Base-by-base conservation (phyloP, 2,113 vertebrate genomes). In the Stictonetta naevosa region DNA sequence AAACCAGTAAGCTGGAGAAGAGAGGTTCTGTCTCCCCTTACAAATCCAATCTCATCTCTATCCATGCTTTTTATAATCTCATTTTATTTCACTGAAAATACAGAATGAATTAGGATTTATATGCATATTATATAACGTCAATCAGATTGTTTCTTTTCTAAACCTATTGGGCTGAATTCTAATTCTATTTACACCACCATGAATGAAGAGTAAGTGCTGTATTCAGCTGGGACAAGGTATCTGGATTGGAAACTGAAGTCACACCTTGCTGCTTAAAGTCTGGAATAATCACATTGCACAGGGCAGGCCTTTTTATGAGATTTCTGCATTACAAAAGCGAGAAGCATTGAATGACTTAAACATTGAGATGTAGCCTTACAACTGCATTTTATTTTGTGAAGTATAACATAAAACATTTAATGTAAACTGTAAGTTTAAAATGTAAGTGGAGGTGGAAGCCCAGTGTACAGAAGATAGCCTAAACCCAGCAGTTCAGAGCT, bases 201-300 rank as follows among this genome's bases (percentile, higher is more conserved):
- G 44, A 38, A 33, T 3, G 16, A 64, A 68, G 38, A 86, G 16
- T 16, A 56, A n/a, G 67, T 72, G 22, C 42, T 60, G 48, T 6
- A 10, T 68, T 73, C 38, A 46, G 3, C 25, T 50, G 22, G 46
- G 36, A 72, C 17, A 52, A 56, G 18, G 17, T 18, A 46, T 25
- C 34, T 40, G 6, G 22, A 1, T 11, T 62, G 15, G 44, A 69
- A 80, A 11, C 33, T 18, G 26, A 12, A 55, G 52, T 22, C 36
- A 1, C 0, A 0, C 60, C 55, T 53, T 86, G n/a, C 25, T 67
- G 18, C 59, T 53, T 53, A 36, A 7, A 0, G 29, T 81, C 73
- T 71, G 44, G 50, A 81, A 58, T 5, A 63, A 44, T 29, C 44
- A 7, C 18, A 2, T 44, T n/a, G 52, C 71, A 25, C 11, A 55